phyloP scores from a whole-genome alignment of 2,888 invertebrate species.

The Dicyrtomina minuta region DNA sequence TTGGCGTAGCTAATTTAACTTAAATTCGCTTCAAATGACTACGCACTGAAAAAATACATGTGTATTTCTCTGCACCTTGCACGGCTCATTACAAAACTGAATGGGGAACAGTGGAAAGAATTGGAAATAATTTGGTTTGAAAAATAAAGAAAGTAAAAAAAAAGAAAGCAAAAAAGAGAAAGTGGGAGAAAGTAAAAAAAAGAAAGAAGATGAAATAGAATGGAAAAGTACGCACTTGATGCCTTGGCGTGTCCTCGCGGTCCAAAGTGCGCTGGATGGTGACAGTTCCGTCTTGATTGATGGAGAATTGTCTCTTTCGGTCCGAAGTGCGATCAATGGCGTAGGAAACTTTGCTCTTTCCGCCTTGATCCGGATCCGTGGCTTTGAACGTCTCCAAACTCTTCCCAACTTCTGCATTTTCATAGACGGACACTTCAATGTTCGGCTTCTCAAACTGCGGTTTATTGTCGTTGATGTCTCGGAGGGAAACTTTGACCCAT shows the following conservation, averaged over 20 bases:
- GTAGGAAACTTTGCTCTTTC: constrained; percentile 81
- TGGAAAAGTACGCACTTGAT: constrained; percentile 63
- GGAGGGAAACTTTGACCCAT: constrained; percentile 87
- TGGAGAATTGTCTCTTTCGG: constrained; percentile 88
- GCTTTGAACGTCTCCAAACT: constrained; percentile 91
- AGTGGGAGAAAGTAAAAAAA: not conserved
- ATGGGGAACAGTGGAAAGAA: too few relatives aligned
- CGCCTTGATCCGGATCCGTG: constrained; percentile 93
- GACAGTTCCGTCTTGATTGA: constrained; percentile 91
- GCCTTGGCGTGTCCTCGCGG: constrained; percentile 89
- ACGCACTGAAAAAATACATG: too few relatives aligned
- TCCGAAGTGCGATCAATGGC: constrained; percentile 90
- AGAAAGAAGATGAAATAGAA: not conserved
- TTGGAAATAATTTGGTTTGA: not conserved
- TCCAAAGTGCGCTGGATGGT: constrained; percentile 90
- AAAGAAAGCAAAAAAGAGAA: not conserved
- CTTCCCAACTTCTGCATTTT: constrained; percentile 88
- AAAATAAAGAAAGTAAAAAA: not conserved
- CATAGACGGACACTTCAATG: constrained; percentile 86
- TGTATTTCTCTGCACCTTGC: too few relatives aligned
- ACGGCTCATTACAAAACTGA: too few relatives aligned
- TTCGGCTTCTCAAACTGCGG: constrained; percentile 84
- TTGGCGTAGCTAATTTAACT: too few relatives aligned
- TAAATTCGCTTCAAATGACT: too few relatives aligned
- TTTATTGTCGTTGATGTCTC: constrained; percentile 63